Evolutionary conservation across 2,113 vertebrate species (phyloP).

Genomic region (Chrysochloris asiatica): DNA sequence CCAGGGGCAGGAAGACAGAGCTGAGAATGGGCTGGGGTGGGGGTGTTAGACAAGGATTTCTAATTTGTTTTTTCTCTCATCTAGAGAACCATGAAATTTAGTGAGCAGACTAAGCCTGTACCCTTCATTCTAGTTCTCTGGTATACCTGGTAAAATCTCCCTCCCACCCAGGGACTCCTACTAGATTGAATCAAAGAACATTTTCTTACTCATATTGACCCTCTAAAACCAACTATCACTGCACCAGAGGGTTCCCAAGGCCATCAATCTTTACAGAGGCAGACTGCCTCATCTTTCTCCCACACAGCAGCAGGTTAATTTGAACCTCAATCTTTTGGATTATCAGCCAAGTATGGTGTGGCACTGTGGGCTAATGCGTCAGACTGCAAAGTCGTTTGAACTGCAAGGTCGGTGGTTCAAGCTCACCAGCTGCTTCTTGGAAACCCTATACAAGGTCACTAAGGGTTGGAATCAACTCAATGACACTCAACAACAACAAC

Average conservation of each 20-base stretch:
- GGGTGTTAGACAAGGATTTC: neutral
- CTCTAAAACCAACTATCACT: neutral
- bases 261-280: neutral
- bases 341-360: no score
- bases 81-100: neutral
- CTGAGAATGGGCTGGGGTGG: no score
- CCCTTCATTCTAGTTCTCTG: neutral
- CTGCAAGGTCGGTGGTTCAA: no score
- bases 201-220: neutral
- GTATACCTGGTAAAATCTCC: neutral
- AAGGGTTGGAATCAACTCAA: no score
- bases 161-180: neutral
- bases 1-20: neutral
- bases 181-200: neutral
- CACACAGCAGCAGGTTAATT: neutral
- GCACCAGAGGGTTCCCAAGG: neutral
- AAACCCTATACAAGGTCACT: no score
- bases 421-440: no score
- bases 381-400: no score
- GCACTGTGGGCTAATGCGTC: no score
- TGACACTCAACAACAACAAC: no score
- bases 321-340: neutral
- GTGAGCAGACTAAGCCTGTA: neutral
- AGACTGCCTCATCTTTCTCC: neutral
- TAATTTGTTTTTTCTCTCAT: neutral